These are phyloP conservation scores for Teleogryllus occipitalis DNA, from an alignment of 1,140 invertebrate genomes.

Conservation along the genomic window DNA sequence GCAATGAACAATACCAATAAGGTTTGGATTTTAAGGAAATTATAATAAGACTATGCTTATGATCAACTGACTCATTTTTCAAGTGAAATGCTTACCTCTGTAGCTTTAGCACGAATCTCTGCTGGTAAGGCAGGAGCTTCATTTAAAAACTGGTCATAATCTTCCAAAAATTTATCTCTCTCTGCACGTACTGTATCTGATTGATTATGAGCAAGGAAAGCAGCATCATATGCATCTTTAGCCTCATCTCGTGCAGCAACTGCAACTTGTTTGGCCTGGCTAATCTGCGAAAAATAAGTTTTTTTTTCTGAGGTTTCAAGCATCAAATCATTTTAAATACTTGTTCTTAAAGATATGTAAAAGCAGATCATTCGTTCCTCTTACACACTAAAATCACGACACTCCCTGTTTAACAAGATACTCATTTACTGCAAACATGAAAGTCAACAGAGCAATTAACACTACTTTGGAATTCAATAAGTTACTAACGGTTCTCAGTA, in stretches of 20 bases:
- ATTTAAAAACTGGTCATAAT: conserved; percentile 66
- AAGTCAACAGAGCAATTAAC: too few relatives aligned
- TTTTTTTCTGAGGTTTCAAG: conserved; percentile 16
- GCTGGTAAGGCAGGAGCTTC: conserved; percentile 67
- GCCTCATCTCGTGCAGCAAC: conserved; percentile 47
- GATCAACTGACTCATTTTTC: too few relatives aligned
- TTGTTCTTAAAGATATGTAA: background rate
- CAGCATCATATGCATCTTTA: conserved; percentile 48
- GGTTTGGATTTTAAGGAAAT: background rate
- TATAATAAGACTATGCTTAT: background rate
- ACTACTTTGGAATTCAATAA: too few relatives aligned
- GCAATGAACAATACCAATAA: background rate
- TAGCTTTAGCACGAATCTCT: conserved; percentile 69
- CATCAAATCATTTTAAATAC: background rate
- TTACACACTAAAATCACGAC: too few relatives aligned
- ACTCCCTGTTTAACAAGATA: background rate
- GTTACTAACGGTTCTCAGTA: conserved; percentile 47
- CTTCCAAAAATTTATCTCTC: conserved; percentile 50
- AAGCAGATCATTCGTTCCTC: background rate
- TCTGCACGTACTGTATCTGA: conserved; percentile 45
- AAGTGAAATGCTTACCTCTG: conserved; percentile 38
- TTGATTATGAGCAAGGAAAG: conserved; percentile 44
- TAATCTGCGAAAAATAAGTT: conserved; percentile 40
- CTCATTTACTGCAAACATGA: too few relatives aligned
- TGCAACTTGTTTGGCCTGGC: conserved; percentile 47